Conservation (phyloP, 1,140 invertebrate genomes). For the Cydia fagiglandana region DNA sequence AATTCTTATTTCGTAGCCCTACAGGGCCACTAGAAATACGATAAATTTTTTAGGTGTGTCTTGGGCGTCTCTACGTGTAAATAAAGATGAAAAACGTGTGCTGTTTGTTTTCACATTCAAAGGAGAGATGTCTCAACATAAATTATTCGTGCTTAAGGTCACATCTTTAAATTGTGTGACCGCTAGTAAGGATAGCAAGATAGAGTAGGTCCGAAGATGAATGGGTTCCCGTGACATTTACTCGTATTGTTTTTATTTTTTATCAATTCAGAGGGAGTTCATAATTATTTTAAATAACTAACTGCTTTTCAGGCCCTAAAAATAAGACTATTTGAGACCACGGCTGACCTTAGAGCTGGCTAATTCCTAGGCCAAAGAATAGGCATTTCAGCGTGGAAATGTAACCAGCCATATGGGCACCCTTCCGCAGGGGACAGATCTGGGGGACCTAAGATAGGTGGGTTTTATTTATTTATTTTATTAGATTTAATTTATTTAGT, state of each 20-base stretch:
- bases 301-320: too few relatives aligned
- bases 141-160: slow-evolving; percentile 25
- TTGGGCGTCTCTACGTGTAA: not conserved
- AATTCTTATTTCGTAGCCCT: not conserved
- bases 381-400: too few relatives aligned
- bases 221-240: not conserved
- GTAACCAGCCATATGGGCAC: too few relatives aligned
- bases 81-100: not conserved
- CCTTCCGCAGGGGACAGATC: too few relatives aligned
- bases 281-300: not conserved
- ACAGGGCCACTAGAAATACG: not conserved
- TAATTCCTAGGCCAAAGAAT: too few relatives aligned
- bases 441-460: too few relatives aligned
- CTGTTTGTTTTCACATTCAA: slow-evolving; percentile 1
- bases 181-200: slow-evolving; percentile 3
- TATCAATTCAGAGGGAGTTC: not conserved
- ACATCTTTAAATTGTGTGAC: slow-evolving; percentile 22
- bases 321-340: too few relatives aligned
- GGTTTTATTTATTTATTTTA: too few relatives aligned
- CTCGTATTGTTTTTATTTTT: not conserved
- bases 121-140: slow-evolving; percentile 6
- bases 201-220: not conserved
- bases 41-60: not conserved
- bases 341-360: too few relatives aligned
- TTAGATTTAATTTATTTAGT: too few relatives aligned